phyloP scores from a whole-genome alignment of 1,140 invertebrate species.

The Antheraea mylitta region DNA sequence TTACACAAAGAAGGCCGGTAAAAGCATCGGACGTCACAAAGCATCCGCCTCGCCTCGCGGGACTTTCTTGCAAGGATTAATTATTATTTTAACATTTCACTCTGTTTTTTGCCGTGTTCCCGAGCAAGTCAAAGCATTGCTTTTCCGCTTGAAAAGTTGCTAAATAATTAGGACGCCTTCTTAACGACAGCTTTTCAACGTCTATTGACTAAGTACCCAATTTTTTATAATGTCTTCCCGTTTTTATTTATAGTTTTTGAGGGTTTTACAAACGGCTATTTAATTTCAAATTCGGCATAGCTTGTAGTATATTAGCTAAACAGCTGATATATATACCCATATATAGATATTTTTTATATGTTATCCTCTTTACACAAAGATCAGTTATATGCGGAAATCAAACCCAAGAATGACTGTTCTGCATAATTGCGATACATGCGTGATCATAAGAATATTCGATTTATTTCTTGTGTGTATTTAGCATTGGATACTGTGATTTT shows the following conservation, averaged over 20 bases:
- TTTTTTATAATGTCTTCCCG: conserved; percentile 40
- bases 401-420: too few species aligned
- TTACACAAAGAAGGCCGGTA: conserved; percentile 53
- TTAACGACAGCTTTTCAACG: conserved; percentile 65
- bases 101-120: conserved; percentile 62
- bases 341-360: too few species aligned
- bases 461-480: too few species aligned
- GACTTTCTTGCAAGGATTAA: conserved; percentile 60
- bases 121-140: conserved; percentile 71
- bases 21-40: conserved; percentile 62
- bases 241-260: neutral
- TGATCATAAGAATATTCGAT: too few species aligned
- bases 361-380: too few species aligned
- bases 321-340: too few species aligned
- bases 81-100: conserved; percentile 75
- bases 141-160: conserved; percentile 69
- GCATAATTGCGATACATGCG: too few species aligned
- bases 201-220: conserved; percentile 48
- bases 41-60: conserved; percentile 36
- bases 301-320: too few species aligned
- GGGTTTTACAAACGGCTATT: neutral
- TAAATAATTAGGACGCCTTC: conserved; percentile 73
- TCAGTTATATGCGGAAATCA: too few species aligned
- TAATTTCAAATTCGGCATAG: too few species aligned
- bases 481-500: too few species aligned